Percentiles rank a stretch among this genome's conserved stretches.
Conservation (phyloP, 2,113 vertebrate species). For the Piprites chloris region DNA sequence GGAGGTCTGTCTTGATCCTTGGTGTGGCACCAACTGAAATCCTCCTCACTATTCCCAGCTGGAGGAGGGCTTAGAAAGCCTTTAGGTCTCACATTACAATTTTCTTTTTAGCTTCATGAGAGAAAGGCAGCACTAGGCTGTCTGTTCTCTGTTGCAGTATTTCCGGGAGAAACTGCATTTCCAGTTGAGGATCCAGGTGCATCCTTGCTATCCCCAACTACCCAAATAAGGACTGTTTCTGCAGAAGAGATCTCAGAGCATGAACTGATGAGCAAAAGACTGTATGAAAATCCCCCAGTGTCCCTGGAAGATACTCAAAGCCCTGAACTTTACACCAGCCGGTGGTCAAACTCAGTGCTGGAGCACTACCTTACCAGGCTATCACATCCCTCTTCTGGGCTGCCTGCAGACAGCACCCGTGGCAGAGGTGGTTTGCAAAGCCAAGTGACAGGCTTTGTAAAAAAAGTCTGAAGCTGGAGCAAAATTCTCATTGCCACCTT, state of each 20-base stretch:
- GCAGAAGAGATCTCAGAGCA: background rate
- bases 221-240: background rate
- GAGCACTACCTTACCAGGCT: background rate
- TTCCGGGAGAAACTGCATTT: background rate
- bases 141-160: background rate
- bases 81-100: background rate
- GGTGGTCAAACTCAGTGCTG: background rate
- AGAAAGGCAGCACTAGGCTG: background rate
- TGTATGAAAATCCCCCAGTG: background rate
- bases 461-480: background rate
- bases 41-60: accelerated
- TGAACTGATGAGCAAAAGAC: background rate
- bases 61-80: background rate
- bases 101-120: background rate
- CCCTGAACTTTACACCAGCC: background rate
- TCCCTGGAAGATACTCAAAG: background rate
- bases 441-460: background rate
- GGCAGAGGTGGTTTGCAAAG: background rate
- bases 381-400: background rate
- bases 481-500: background rate
- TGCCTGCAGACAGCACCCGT: background rate
- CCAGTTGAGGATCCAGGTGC: background rate
- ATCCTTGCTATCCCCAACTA: background rate
- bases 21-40: background rate
- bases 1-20: background rate